A percentile compares a stretch with the other conserved stretches of the same genome.
Conservation (phyloP, 92 coral and sea anemone genomes). For the Montipora capitata region DNA sequence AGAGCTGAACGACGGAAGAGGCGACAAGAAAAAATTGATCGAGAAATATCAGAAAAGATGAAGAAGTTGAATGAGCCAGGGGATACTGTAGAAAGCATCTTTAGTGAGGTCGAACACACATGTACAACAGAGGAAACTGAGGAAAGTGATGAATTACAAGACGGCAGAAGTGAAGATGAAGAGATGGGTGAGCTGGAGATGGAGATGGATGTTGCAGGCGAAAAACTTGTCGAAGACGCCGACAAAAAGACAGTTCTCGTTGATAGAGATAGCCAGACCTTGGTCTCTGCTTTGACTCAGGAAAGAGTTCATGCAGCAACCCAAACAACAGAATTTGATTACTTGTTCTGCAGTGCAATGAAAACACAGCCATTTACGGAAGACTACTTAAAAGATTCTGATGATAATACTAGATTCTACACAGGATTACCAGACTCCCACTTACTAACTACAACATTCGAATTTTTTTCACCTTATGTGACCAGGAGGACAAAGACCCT, state of each 20-base stretch:
- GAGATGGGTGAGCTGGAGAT: neutral
- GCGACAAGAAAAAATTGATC: too few relatives aligned
- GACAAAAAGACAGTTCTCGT: slow-evolving; percentile 10
- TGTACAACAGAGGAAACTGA: slow-evolving; percentile 8
- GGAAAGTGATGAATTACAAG: slow-evolving; percentile 10
- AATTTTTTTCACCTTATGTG: too few relatives aligned
- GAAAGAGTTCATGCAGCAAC: neutral
- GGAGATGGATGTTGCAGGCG: slow-evolving; percentile 19
- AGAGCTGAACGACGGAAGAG: too few relatives aligned
- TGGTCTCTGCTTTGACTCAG: neutral
- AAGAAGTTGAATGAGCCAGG: too few relatives aligned
- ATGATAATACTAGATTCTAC: too few relatives aligned
- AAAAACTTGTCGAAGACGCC: slow-evolving; percentile 14
- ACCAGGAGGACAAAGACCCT: too few relatives aligned
- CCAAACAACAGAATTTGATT: slow-evolving; percentile 19
- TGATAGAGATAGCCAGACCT: too few relatives aligned
- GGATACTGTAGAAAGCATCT: neutral
- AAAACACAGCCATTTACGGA: slow-evolving; percentile 19
- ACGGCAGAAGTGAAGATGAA: slow-evolving; percentile 3
- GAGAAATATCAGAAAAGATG: too few relatives aligned
- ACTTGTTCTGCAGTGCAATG: slow-evolving; percentile 25
- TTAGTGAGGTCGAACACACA: too few relatives aligned
- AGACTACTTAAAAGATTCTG: too few relatives aligned
- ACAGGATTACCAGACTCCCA: slow-evolving; percentile 2
- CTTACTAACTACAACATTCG: too few relatives aligned